Evolutionary conservation across 2,888 invertebrate genomes (phyloP), one percentile per base, ranked within the genome.

Genomic region (Napeogenes sylphis): DNA sequence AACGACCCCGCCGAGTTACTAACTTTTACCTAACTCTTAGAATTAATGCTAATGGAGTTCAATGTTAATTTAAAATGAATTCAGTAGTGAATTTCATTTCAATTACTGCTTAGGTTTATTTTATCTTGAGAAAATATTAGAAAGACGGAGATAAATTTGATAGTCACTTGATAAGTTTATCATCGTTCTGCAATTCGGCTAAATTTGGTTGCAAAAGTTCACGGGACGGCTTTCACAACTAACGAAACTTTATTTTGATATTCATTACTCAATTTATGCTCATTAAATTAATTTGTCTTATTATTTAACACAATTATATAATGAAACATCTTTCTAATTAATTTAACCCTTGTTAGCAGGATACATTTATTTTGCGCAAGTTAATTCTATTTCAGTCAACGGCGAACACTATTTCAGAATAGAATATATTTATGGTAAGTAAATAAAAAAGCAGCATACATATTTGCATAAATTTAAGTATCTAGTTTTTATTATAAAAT

Each of bases 1-100:
- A 51, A 51, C 51, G 21, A 51, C n/a, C 21, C 30, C 10, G 21
- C 14, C n/a, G 30, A 51, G 21, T 51, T 30, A 51, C 21, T 51
- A 51, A 51, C 51, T 30, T 6, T 51, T 51, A 51, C 30, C 51
- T 51, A 21, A 47, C 14, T 47, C 47, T 30, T n/a, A 12, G 51
- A 42, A 42, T 42, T 42, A 42, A 42, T 51, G 30, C 8, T 30
- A 30, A 30, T 30, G 51, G 12, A 30, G 51, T 51, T 51, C 21
- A 51, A 51, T 51, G 42, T 51, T 30, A 51, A 51, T 30, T 51
- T 30, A 51, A 51, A 51, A 51, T 51, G 21, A 21, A 51, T 51
- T 51, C 30, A 8, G 21, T 30, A 51, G 47, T 4, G 14, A 14
- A 6, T 12, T 47, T 14, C 13, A n/a, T 21, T 30, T 51, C 51